Percentiles rank a stretch among this genome's conserved stretches.
These are phyloP conservation scores for Nasonia oneida DNA, from an alignment of 2,888 invertebrate genomes.

Conservation along the genomic window DNA sequence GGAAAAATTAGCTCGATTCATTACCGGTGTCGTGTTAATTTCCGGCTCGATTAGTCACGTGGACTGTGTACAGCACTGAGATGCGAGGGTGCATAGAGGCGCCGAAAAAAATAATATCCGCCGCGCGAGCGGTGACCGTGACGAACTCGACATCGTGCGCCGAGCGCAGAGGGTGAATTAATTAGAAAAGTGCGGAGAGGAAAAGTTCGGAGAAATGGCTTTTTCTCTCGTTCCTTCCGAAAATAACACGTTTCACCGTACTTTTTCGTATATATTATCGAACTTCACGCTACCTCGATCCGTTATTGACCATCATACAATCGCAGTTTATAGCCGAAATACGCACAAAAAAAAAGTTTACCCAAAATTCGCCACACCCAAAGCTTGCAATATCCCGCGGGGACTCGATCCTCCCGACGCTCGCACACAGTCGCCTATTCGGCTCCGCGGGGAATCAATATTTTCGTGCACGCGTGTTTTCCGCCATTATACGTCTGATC, in stretches of 20 bases:
- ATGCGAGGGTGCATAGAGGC: conserved; percentile 66
- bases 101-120: conserved; percentile 70
- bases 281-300: no score
- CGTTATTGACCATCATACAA: no score
- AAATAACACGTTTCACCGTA: not conserved
- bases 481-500: conserved; percentile 68
- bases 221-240: not conserved
- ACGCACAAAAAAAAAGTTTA: not conserved
- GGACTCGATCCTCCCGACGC: conserved; percentile 76
- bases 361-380: conserved; percentile 11
- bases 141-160: conserved; percentile 61
- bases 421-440: conserved; percentile 62
- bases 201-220: not conserved
- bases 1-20: conserved; percentile 61
- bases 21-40: conserved; percentile 70
- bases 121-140: conserved; percentile 68
- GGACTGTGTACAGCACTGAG: not conserved
- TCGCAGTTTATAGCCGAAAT: no score
- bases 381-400: conserved; percentile 65
- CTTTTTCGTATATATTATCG: no score
- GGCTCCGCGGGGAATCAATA: conserved; percentile 76
- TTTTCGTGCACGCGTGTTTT: conserved; percentile 75
- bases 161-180: conserved; percentile 10
- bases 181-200: conserved; percentile 17
- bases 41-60: conserved; percentile 74